A percentile compares a stretch with the other conserved stretches of the same genome.
These are phyloP conservation scores for Peromyscus maniculatus DNA, from an alignment of 2,113 vertebrate species.

Conservation along the genomic window DNA sequence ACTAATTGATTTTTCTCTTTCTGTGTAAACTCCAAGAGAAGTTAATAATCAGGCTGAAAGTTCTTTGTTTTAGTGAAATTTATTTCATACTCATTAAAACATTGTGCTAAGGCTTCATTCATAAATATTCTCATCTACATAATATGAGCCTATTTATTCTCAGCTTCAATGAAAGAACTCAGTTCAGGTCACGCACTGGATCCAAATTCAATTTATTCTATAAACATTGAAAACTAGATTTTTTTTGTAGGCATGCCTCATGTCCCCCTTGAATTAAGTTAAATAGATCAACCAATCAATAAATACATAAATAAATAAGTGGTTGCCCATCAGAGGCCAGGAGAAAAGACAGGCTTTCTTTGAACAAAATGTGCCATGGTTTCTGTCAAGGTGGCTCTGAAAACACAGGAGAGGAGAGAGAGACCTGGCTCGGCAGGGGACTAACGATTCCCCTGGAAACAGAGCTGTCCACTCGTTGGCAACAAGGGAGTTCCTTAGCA, in stretches of 20 bases:
- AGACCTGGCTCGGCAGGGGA: not conserved
- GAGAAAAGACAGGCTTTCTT: slow-evolving; percentile 10
- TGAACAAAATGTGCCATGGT: not conserved
- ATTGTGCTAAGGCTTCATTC: not conserved
- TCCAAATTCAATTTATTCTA: not conserved
- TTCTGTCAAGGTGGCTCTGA: not conserved
- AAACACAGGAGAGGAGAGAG: not conserved
- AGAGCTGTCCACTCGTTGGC: not conserved
- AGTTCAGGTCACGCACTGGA: not conserved
- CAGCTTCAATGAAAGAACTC: not conserved
- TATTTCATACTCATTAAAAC: slow-evolving; percentile 72
- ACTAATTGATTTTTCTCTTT: not conserved
- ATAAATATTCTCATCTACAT: slow-evolving; percentile 43
- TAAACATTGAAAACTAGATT: not conserved
- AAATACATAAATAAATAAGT: slow-evolving; percentile 76
- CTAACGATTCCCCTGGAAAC: not conserved
- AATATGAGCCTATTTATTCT: slow-evolving; percentile 3
- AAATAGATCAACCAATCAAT: slow-evolving; percentile 58
- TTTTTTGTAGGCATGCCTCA: not conserved
- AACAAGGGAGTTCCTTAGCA: not conserved
- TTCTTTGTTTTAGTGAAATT: slow-evolving; percentile 50
- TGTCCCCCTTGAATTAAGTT: slow-evolving; percentile 48
- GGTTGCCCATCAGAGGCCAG: not conserved
- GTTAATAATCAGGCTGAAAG: not conserved
- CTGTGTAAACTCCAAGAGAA: slow-evolving; percentile 4